These are phyloP conservation scores for Acinonyx jubatus DNA, from an alignment of 2,113 vertebrate species.

Conservation along the genomic window DNA sequence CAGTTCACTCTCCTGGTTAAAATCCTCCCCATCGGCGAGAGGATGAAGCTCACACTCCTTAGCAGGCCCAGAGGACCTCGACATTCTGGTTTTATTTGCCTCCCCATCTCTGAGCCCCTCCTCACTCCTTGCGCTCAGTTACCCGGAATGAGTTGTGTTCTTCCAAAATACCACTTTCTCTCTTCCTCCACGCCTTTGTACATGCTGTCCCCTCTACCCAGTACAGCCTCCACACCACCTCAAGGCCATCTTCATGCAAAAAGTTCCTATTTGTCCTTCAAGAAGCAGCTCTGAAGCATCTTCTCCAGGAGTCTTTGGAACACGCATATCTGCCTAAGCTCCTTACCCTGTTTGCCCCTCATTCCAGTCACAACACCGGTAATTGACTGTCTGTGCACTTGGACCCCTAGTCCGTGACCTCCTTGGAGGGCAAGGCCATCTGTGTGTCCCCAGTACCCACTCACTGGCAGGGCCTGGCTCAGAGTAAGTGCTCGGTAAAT, in stretches of 20 bases:
- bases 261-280: background rate
- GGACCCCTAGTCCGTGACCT: conserved; percentile 36
- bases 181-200: background rate
- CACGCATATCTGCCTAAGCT: background rate
- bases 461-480: conserved; percentile 46
- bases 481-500: conserved; percentile 55
- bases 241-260: too few relatives aligned
- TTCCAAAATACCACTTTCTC: background rate
- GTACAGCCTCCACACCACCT: background rate
- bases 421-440: conserved; percentile 63
- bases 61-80: background rate
- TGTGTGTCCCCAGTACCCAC: conserved; percentile 60
- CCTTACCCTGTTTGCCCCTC: background rate
- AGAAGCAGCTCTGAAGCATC: background rate
- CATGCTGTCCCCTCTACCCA: background rate
- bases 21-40: background rate
- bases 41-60: background rate
- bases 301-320: background rate
- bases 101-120: background rate
- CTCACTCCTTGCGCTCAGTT: background rate
- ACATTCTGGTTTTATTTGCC: background rate
- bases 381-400: conserved; percentile 10
- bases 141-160: background rate
- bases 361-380: background rate
- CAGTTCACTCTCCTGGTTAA: background rate